Evolutionary conservation across 2,797 vertebrate genomes (phyloP).

Genomic region (Jordanella pulchra): DNA sequence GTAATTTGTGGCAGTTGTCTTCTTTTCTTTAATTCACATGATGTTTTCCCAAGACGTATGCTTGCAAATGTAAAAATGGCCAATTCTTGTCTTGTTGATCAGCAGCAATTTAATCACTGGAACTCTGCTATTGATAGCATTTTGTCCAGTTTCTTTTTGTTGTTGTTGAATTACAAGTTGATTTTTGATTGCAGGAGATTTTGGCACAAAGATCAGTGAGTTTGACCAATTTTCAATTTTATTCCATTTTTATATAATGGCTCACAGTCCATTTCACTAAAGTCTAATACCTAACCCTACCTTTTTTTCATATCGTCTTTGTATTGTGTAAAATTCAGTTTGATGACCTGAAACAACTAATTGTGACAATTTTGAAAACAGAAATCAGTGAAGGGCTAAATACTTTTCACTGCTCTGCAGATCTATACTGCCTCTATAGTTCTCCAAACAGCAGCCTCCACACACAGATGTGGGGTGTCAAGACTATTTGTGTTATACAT

Average conservation of each 20-base stretch:
- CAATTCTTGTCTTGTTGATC: background rate
- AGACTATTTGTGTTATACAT: slow-evolving; percentile 81
- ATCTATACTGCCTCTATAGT: slow-evolving; percentile 50
- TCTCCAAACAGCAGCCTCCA: slow-evolving; percentile 56
- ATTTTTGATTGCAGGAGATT: background rate
- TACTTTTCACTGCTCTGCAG: slow-evolving; percentile 22
- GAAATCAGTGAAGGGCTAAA: background rate
- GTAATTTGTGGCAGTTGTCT: no score
- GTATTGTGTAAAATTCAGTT: background rate
- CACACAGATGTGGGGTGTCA: slow-evolving; percentile 81
- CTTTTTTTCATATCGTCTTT: background rate
- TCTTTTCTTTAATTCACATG: background rate
- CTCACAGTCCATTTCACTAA: background rate
- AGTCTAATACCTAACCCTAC: background rate
- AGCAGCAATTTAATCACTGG: background rate
- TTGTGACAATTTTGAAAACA: background rate
- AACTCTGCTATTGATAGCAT: background rate
- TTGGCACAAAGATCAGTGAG: background rate
- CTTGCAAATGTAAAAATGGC: background rate
- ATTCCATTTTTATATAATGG: background rate
- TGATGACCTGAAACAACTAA: background rate
- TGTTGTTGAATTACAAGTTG: background rate
- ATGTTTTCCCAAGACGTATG: background rate
- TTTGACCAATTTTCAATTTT: background rate
- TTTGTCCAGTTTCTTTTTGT: background rate